Base-by-base conservation (phyloP, 92 coral and sea anemone species). In the Diadumene lineata region DNA sequence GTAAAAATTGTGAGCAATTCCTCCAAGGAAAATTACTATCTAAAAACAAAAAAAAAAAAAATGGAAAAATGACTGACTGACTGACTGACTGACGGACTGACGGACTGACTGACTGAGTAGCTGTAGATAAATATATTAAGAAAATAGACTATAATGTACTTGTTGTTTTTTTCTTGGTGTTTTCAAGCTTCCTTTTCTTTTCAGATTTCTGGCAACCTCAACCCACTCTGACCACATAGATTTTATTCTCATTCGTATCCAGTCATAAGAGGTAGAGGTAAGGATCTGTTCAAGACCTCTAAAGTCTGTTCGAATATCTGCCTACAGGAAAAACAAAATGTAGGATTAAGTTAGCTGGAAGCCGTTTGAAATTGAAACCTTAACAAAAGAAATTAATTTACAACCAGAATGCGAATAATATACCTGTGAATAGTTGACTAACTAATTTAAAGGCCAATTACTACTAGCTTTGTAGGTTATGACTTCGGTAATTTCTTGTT, bases 221-320 rank as follows among this genome's bases (percentile, higher is more conserved):
- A 90, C 69, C 87, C 92, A 90, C 17, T 90, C 77, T 7, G 78
- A 34, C 92, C 92, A 90, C 9, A 67, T 79, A n/a, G 77, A 82
- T 50, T 32, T 60, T 32, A 81, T 64, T 33, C 96, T 73, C 34
- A 75, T 81, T 53, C 90, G 61, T 31, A 90, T 73, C 96, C 96
- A 90, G 17, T 84, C 73, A 23, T 50, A 79, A 18, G 68, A 53
- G 29, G 69, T 50, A 16, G 79, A 72, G 0, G 71, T 26, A 24
- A 90, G 73, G 55, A 87, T 62, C 23, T 78, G 69, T 18, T 87
- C 66, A 4, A 88, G 90, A 2, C 82, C 90, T 28, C 80, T 30
- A 22, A 88, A 55, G 66, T 80, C 55, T 11, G 85, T 87, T 53
- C 82, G 88, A 50, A 86, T 50, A 33, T 31, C 31, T 26, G 97